Evolutionary conservation across 2,888 invertebrate species (phyloP), one percentile per base, ranked within the genome.

Genomic region (Pandemis corylana): DNA sequence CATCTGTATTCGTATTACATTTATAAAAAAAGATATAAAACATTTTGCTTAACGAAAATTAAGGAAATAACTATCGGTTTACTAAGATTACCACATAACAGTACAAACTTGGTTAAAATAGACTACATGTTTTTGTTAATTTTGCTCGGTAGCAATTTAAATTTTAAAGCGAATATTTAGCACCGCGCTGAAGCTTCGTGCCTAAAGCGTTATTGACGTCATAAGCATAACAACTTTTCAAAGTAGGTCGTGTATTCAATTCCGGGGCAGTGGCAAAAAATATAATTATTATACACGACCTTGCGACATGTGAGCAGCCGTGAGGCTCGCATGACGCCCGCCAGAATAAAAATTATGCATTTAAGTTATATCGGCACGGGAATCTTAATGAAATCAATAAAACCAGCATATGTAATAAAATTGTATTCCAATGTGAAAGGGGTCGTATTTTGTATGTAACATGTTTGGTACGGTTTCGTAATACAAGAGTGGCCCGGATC

Each of bases 181-280:
- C 73, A 61, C 65, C 69, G 65, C 69, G 59, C 51, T 61, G 65
- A 74, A 74, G 74, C 65, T 70, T 61, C 75, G 75, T 67, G 75
- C 75, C 70, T 76, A 77, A 78, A 77, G 82, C 83, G 82, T 81
- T 80, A 85, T 87, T 91, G 90, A 92, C 92, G 93, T 92, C 92
- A 93, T 88, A 86, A 83, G 71, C 67, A 67, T 70, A 81, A 85
- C 85, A 88, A 87, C 84, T 86, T 89, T 85, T 83, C 80, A 89
- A 92, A 89, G 85, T 92, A 86, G 92, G 93, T 91, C 93, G 89
- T 87, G 85, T 90, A 87, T 90, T 89, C 85, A 86, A 87, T 88
- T 84, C 83, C 79, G 85, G 80, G 82, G 80, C 85, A 83, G 85
- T 82, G 78, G 82, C 79, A 84, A 89, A 91, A 90, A 84, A 85